Evolutionary conservation across 1,140 invertebrate genomes (phyloP).

Genomic region (Helicoverpa zea): DNA sequence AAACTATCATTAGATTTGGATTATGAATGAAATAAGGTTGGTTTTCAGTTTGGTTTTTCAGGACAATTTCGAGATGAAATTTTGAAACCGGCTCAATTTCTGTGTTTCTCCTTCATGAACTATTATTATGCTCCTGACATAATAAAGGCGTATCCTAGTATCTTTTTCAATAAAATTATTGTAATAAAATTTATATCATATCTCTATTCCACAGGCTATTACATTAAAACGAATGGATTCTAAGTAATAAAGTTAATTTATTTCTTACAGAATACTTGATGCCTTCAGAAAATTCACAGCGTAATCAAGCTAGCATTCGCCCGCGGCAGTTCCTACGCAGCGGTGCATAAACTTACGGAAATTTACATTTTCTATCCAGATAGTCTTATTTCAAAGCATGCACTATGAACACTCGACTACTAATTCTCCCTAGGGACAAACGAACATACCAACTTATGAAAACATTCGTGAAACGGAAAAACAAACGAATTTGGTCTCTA

Average conservation of each 20-base stretch:
- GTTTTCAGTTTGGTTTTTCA: too few species aligned
- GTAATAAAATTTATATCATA: too few species aligned
- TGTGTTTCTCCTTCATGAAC: too few species aligned
- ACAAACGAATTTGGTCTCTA: background rate
- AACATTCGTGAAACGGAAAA: background rate
- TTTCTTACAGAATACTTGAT: background rate
- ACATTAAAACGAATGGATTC: too few species aligned
- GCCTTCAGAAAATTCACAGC: slow-evolving; percentile 10
- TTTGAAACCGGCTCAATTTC: too few species aligned
- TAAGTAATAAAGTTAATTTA: background rate
- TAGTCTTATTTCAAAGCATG: slow-evolving; percentile 63
- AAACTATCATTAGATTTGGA: too few species aligned
- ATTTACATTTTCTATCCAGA: slow-evolving; percentile 66
- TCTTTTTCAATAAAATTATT: too few species aligned
- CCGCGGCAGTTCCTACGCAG: slow-evolving; percentile 36
- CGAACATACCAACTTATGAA: background rate
- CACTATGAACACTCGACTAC: slow-evolving; percentile 63
- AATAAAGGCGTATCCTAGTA: too few species aligned
- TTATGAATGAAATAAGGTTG: too few species aligned
- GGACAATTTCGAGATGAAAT: too few species aligned
- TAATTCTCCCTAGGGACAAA: slow-evolving; percentile 63
- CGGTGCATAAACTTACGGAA: slow-evolving; percentile 43
- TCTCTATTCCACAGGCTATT: too few species aligned
- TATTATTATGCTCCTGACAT: too few species aligned
- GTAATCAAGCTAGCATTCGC: slow-evolving; percentile 44